Evolutionary conservation across 2,797 vertebrate species (phyloP).

Genomic region (Enteromius paludinosus): DNA sequence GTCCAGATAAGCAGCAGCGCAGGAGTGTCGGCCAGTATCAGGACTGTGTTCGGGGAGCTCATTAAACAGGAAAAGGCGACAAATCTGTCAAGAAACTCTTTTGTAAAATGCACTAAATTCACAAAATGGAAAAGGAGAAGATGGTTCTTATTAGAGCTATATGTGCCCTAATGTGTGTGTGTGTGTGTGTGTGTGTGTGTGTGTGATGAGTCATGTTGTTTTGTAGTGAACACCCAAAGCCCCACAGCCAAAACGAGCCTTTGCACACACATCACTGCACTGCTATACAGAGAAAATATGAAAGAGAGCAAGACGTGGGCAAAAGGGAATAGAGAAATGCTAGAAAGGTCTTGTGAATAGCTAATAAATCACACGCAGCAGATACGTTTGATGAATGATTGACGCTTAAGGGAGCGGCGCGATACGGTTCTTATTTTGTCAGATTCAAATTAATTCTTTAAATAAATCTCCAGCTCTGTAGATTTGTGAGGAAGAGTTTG

Average conservation of each 20-base stretch:
- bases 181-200: conserved; percentile 3
- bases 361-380: conserved; percentile 36
- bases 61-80: conserved; percentile 36
- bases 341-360: conserved; percentile 30
- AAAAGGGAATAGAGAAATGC: conserved; percentile 38
- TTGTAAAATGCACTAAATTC: conserved; percentile 1
- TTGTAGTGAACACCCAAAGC: conserved; percentile 40
- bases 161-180: not conserved
- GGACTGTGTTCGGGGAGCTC: conserved; percentile 28
- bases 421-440: conserved; percentile 11
- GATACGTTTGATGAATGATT: conserved; percentile 45
- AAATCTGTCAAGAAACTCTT: conserved; percentile 6
- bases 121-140: conserved; percentile 1
- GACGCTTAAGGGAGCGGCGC: conserved; percentile 36
- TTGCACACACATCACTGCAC: conserved; percentile 39
- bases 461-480: conserved; percentile 22
- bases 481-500: conserved; percentile 3
- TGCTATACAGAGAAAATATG: conserved; percentile 47
- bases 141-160: not conserved
- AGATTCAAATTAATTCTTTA: conserved; percentile 46
- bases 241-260: conserved; percentile 30
- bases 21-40: not conserved
- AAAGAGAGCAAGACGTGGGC: not conserved
- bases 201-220: conserved; percentile 49
- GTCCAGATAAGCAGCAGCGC: conserved; percentile 15